Conservation (phyloP, 1,140 invertebrate species). For the Neodiprion fabricii region DNA sequence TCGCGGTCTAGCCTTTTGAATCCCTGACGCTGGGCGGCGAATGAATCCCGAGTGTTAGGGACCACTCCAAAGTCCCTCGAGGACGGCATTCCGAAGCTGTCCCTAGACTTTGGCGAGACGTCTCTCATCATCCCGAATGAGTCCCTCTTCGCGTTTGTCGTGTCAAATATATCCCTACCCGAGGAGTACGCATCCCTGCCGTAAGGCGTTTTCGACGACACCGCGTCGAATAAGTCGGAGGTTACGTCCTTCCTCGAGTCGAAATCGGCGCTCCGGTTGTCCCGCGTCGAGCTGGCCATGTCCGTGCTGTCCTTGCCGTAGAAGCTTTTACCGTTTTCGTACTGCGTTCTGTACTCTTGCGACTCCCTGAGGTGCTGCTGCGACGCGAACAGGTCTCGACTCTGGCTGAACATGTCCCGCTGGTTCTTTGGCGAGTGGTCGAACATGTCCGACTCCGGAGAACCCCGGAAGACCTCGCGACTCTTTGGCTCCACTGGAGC, state of each 20-base stretch:
- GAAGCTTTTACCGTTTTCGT: conserved; percentile 65
- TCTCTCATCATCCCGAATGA: conserved; percentile 56
- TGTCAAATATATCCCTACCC: conserved; percentile 52
- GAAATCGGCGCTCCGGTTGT: conserved; percentile 51
- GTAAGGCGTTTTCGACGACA: conserved; percentile 22
- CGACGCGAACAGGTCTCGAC: conserved; percentile 53
- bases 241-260: conserved; percentile 53
- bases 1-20: conserved; percentile 70
- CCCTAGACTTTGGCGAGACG: conserved; percentile 57
- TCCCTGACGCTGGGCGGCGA: conserved; percentile 49
- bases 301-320: conserved; percentile 62
- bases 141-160: conserved; percentile 50
- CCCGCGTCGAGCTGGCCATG: conserved; percentile 44
- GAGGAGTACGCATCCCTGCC: conserved; percentile 29
- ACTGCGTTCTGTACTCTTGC: conserved; percentile 54
- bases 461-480: conserved; percentile 69
- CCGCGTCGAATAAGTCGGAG: conserved; percentile 56
- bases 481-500: conserved; percentile 75
- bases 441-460: conserved; percentile 69
- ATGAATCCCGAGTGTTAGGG: conserved; percentile 58
- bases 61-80: conserved; percentile 58
- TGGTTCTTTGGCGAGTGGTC: conserved; percentile 59
- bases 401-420: conserved; percentile 58
- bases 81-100: conserved; percentile 59
- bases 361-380: conserved; percentile 52